These are phyloP conservation scores for Osmerus mordax DNA, from an alignment of 2,113 vertebrate species.

Conservation along the genomic window DNA sequence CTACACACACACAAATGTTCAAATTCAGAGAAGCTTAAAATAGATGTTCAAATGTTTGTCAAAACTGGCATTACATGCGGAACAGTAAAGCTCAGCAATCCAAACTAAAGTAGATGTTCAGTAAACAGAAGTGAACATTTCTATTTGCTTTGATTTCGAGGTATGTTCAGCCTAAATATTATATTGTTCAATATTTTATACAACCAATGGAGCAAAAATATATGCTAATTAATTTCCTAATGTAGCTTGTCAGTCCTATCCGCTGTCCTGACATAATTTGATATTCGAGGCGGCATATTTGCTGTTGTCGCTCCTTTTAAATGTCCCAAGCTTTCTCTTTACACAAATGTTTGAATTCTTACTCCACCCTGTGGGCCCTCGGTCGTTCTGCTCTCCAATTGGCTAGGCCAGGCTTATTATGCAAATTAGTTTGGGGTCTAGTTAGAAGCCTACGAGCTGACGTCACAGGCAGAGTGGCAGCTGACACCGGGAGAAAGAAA, in stretches of 20 bases:
- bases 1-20: neutral
- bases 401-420: constrained; percentile 55
- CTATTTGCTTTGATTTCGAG: too few species aligned
- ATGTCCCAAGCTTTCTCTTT: constrained; percentile 50
- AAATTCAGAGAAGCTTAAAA: neutral
- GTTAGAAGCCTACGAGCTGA: constrained; percentile 50
- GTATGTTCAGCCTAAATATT: too few species aligned
- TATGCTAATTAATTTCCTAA: too few species aligned
- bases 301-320: constrained; percentile 37
- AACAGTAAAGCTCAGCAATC: too few species aligned
- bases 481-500: constrained; percentile 42
- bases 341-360: constrained; percentile 66
- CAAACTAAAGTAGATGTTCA: too few species aligned
- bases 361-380: constrained; percentile 59
- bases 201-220: too few species aligned
- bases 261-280: neutral
- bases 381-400: constrained; percentile 51
- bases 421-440: constrained; percentile 57
- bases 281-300: constrained; percentile 9
- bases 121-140: too few species aligned
- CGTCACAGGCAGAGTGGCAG: constrained; percentile 64
- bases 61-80: neutral
- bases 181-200: too few species aligned
- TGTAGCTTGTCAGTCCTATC: too few species aligned
- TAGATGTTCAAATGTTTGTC: neutral